Percentiles rank a stretch among this genome's conserved stretches.
These are phyloP conservation scores for Wasmannia auropunctata DNA, from an alignment of 1,140 invertebrate genomes.

Conservation along the genomic window DNA sequence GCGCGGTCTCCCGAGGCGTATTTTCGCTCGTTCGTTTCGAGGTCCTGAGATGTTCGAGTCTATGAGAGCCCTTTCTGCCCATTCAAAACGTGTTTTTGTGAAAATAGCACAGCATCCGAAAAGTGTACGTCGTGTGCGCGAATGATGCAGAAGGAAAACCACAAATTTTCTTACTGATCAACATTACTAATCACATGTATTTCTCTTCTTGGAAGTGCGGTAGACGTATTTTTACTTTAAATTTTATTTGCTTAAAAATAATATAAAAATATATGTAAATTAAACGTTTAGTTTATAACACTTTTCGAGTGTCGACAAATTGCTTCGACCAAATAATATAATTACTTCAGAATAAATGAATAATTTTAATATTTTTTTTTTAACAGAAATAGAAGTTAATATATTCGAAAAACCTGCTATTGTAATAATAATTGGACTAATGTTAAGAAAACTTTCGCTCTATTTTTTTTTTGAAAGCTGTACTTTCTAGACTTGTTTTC, in stretches of 20 bases:
- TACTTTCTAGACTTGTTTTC: not conserved
- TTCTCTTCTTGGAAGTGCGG: not conserved
- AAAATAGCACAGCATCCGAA: not conserved
- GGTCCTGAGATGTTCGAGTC: slow-evolving; percentile 44
- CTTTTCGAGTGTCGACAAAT: not conserved
- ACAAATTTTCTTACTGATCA: not conserved
- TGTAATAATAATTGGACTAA: not conserved
- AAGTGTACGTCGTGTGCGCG: not conserved
- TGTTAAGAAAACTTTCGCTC: slow-evolving; percentile 1
- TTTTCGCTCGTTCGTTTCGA: slow-evolving; percentile 75
- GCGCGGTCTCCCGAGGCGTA: slow-evolving; percentile 58
- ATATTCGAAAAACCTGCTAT: not conserved
- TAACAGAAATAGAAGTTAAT: not conserved
- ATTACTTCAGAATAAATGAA: not conserved
- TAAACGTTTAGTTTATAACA: no score
- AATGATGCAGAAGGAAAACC: not conserved
- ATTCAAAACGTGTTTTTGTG: slow-evolving; percentile 62
- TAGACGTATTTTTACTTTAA: not conserved
- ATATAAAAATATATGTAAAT: not conserved
- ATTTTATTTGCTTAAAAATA: not conserved
- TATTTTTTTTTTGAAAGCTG: not conserved
- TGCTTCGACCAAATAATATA: not conserved
- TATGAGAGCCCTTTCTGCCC: slow-evolving; percentile 64
- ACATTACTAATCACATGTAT: not conserved
- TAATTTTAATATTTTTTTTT: not conserved